phyloP scores from a whole-genome alignment of 2,797 vertebrate genomes.

The Moxostoma hubbsi region DNA sequence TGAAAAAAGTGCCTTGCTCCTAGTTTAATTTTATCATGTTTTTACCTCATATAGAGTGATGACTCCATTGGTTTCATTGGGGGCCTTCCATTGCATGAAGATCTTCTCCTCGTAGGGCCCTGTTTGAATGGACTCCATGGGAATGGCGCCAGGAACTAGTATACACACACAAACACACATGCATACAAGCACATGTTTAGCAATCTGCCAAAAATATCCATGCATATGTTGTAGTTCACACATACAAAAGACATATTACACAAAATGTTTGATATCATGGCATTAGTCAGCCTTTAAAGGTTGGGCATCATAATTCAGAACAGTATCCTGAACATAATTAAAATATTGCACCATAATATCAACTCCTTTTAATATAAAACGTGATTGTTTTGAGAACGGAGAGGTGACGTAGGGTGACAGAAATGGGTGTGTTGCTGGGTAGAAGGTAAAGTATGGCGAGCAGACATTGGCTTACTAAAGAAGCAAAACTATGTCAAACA shows the following conservation, averaged over 20 bases:
- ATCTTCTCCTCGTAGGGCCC: slow-evolving; percentile 97
- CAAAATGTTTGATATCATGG: not conserved
- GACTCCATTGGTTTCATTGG: slow-evolving; percentile 95
- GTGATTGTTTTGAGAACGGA: slow-evolving; percentile 20
- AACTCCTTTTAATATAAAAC: slow-evolving; percentile 8
- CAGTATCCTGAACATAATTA: not conserved
- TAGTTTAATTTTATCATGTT: not conserved
- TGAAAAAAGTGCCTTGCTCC: too few species aligned
- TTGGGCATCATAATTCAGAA: not conserved
- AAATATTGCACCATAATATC: not conserved
- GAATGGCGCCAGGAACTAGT: slow-evolving; percentile 90
- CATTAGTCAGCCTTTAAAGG: not conserved
- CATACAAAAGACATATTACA: not conserved
- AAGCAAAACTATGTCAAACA: slow-evolving; percentile 55
- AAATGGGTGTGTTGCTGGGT: slow-evolving; percentile 48
- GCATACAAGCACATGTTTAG: slow-evolving; percentile 20
- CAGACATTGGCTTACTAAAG: slow-evolving; percentile 42
- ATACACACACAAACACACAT: slow-evolving; percentile 29
- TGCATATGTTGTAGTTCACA: too few species aligned
- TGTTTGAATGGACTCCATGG: slow-evolving; percentile 93
- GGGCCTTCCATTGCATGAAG: slow-evolving; percentile 97
- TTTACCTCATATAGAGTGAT: slow-evolving; percentile 96
- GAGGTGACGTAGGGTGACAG: slow-evolving; percentile 42
- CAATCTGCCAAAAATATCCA: not conserved
- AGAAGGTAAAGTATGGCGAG: slow-evolving; percentile 37